Evolutionary conservation across 2,888 invertebrate species (phyloP).

Genomic region (Phania funesta): DNA sequence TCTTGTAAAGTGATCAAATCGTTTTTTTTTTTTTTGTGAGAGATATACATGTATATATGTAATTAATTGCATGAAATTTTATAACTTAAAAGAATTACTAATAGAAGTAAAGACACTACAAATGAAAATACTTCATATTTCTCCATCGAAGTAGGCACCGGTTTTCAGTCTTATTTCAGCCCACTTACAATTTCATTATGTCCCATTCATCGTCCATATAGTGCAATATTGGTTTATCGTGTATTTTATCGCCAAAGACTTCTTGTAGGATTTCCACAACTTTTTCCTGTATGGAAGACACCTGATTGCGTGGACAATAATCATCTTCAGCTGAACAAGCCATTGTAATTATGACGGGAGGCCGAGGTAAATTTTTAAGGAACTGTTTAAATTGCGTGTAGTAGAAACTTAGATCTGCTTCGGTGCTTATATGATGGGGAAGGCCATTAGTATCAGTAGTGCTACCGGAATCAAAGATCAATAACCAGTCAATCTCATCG

Average conservation of each 20-base stretch:
- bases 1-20: slow-evolving; percentile 40
- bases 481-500: slow-evolving; percentile 87
- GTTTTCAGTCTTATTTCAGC: neutral
- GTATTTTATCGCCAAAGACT: slow-evolving; percentile 76
- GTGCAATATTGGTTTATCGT: slow-evolving; percentile 77
- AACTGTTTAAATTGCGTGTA: slow-evolving; percentile 83
- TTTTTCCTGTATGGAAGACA: slow-evolving; percentile 87
- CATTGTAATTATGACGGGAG: slow-evolving; percentile 87
- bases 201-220: slow-evolving; percentile 79
- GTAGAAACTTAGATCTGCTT: slow-evolving; percentile 84
- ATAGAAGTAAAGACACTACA: slow-evolving; percentile 31
- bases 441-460: slow-evolving; percentile 91
- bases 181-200: slow-evolving; percentile 76
- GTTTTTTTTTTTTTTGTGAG: slow-evolving; percentile 25
- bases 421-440: slow-evolving; percentile 90
- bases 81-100: slow-evolving; percentile 53
- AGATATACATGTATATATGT: neutral
- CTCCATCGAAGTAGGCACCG: neutral
- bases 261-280: slow-evolving; percentile 83
- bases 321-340: slow-evolving; percentile 93
- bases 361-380: slow-evolving; percentile 82
- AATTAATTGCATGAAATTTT: slow-evolving; percentile 38
- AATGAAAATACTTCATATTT: neutral
- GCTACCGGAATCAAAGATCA: slow-evolving; percentile 92
- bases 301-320: slow-evolving; percentile 92